These are phyloP conservation scores for Monomorium pharaonis DNA, from an alignment of 1,140 invertebrate species.

Conservation along the genomic window DNA sequence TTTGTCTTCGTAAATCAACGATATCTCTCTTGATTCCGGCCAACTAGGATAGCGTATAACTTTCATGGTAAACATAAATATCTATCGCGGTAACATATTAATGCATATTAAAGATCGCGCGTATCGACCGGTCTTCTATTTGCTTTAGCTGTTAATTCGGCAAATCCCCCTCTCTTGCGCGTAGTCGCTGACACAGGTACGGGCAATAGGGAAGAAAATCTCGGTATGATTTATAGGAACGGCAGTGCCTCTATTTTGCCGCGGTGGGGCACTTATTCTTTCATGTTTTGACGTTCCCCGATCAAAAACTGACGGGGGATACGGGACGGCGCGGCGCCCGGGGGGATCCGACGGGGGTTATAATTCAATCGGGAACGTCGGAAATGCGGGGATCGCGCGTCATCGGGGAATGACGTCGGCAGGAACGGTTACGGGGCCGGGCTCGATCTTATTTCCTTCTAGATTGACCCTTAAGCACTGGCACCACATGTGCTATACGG, in stretches of 20 bases:
- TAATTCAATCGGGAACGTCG: slow-evolving; percentile 59
- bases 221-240: slow-evolving; percentile 49
- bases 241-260: not conserved
- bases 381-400: slow-evolving; percentile 18
- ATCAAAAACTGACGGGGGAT: slow-evolving; percentile 58
- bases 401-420: slow-evolving; percentile 33
- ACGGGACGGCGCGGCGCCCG: slow-evolving; percentile 13
- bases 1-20: slow-evolving; percentile 47
- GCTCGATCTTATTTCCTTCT: slow-evolving; percentile 47
- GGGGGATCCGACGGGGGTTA: slow-evolving; percentile 51
- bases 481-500: slow-evolving; percentile 57
- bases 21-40: slow-evolving; percentile 8
- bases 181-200: not conserved
- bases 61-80: slow-evolving; percentile 17
- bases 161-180: not conserved
- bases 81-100: not conserved
- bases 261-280: slow-evolving; percentile 31
- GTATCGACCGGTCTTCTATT: not conserved
- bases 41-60: slow-evolving; percentile 15
- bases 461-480: slow-evolving; percentile 58
- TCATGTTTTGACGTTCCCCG: slow-evolving; percentile 48
- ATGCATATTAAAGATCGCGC: not conserved
- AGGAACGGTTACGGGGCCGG: slow-evolving; percentile 32
- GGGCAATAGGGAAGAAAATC: not conserved
- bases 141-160: not conserved